Evolutionary conservation across 1,140 invertebrate genomes (phyloP).

Genomic region (Wasmannia auropunctata): DNA sequence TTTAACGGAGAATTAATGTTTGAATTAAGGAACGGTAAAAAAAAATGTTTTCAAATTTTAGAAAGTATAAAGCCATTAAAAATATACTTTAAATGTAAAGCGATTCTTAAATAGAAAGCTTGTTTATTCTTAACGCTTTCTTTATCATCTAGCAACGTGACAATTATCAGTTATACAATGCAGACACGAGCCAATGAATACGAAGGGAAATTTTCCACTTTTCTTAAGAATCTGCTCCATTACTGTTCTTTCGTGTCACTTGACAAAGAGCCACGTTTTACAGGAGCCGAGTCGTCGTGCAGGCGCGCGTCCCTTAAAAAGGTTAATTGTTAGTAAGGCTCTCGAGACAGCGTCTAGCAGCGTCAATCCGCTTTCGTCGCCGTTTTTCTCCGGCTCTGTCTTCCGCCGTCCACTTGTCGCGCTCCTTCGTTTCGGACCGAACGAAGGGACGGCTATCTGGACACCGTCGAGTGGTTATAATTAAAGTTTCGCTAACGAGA

Average conservation of each 20-base stretch:
- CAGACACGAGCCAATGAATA: not conserved
- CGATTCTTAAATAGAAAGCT: not conserved
- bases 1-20: not conserved
- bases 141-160: not conserved
- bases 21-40: not conserved
- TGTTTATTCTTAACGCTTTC: not conserved
- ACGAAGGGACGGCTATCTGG: constrained; percentile 63
- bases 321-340: constrained; percentile 65
- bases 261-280: constrained; percentile 13
- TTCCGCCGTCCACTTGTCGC: constrained; percentile 35
- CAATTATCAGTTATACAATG: constrained; percentile 23
- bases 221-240: not conserved
- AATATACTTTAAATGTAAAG: not conserved
- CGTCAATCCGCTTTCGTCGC: constrained; percentile 39
- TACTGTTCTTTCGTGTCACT: not conserved
- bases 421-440: constrained; percentile 30
- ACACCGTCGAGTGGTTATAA: constrained; percentile 71
- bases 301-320: constrained; percentile 18
- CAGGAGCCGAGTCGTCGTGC: not conserved
- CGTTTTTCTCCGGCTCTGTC: constrained; percentile 34
- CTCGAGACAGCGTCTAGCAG: constrained; percentile 36
- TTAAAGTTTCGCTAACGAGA: constrained; percentile 77
- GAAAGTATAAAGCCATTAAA: not conserved
- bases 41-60: not conserved
- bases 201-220: not conserved